Conservation (phyloP, 2,113 vertebrate genomes). For the Burhinus bistriatus region DNA sequence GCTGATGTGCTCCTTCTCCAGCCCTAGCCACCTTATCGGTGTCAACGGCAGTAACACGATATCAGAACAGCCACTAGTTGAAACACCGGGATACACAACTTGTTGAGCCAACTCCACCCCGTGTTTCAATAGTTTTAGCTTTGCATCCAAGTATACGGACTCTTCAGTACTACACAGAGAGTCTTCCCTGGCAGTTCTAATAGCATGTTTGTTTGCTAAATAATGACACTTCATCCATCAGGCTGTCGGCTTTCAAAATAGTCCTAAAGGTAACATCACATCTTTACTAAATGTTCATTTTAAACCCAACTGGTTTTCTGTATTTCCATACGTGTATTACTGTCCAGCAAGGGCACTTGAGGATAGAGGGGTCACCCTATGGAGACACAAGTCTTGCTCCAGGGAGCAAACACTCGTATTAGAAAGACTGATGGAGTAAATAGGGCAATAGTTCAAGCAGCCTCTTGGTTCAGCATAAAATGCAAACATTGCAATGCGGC, state of each 20-base stretch:
- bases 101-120: not conserved
- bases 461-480: not conserved
- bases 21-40: not conserved
- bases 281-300: rapidly evolving
- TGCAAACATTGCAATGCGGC: not conserved
- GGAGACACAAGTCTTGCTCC: not conserved
- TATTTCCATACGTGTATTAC: rapidly evolving
- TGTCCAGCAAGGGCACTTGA: not conserved
- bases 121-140: not conserved
- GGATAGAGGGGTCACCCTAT: not conserved
- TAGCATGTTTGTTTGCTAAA: not conserved
- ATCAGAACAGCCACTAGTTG: not conserved
- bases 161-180: not conserved
- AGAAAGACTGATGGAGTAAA: not conserved
- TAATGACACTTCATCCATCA: not conserved
- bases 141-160: not conserved
- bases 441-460: not conserved
- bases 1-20: not conserved
- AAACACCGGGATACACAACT: not conserved
- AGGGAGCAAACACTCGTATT: not conserved
- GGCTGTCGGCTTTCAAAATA: not conserved
- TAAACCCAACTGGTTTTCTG: not conserved
- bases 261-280: not conserved
- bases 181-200: not conserved
- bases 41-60: not conserved